Conservation (phyloP, 2,888 invertebrate genomes). For the Kryphioiulus occultus region DNA sequence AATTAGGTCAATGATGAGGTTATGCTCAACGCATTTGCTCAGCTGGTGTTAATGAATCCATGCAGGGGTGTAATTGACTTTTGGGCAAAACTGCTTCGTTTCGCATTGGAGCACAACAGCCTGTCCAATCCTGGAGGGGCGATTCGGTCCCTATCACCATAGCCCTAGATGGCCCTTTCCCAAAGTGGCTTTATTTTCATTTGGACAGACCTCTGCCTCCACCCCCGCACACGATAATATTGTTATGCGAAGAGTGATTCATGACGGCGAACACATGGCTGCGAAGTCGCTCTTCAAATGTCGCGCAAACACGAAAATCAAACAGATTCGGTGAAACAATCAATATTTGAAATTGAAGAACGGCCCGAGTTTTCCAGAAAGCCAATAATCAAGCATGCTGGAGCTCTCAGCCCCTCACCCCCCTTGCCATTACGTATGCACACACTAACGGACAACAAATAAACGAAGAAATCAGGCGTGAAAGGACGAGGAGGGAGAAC, state of each 20-base stretch:
- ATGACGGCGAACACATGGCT: not conserved
- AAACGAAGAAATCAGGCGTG: not conserved
- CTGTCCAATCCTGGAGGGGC: too few species aligned
- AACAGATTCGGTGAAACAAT: conserved; percentile 2
- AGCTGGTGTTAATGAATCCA: too few species aligned
- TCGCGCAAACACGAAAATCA: not conserved
- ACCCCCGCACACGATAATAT: not conserved
- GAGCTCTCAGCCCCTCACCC: too few species aligned
- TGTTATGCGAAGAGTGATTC: not conserved
- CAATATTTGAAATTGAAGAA: conserved; percentile 13
- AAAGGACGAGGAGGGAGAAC: not conserved
- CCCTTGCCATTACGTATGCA: not conserved
- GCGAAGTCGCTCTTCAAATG: not conserved
- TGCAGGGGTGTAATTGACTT: too few species aligned
- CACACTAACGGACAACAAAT: not conserved
- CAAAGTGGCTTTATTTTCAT: too few species aligned
- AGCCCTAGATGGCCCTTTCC: too few species aligned
- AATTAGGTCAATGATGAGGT: too few species aligned
- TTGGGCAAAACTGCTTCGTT: too few species aligned
- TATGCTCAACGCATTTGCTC: too few species aligned
- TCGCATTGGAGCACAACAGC: too few species aligned
- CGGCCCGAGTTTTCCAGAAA: not conserved
- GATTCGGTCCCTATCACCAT: too few species aligned
- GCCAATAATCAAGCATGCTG: conserved; percentile 23
- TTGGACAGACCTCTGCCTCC: too few species aligned